phyloP scores from a whole-genome alignment of 2,888 invertebrate genomes.

The Lithophane leautieri region DNA sequence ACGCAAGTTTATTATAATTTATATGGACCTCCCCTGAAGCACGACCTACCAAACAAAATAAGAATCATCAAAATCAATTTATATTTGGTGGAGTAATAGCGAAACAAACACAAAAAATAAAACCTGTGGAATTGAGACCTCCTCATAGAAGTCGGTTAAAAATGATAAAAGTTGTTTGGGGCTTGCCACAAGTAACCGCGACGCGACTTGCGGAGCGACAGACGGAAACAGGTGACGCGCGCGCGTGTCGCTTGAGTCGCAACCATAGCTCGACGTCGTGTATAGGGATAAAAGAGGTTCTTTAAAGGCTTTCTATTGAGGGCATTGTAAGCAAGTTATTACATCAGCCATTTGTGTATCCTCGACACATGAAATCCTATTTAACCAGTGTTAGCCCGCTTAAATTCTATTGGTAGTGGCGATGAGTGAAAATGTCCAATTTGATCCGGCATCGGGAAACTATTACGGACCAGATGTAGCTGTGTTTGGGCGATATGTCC shows the following conservation, averaged over 20 bases:
- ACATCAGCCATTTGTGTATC: not conserved
- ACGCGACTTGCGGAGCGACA: not conserved
- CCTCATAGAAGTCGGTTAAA: too few relatives aligned
- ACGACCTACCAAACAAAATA: too few relatives aligned
- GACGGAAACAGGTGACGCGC: not conserved
- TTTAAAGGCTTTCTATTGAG: not conserved
- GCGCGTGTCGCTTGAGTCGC: too few relatives aligned
- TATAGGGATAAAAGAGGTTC: not conserved
- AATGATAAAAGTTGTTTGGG: not conserved
- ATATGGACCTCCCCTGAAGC: too few relatives aligned
- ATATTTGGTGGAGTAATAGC: too few relatives aligned
- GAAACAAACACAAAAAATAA: too few relatives aligned
- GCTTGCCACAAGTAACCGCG: not conserved
- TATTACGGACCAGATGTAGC: constrained; percentile 38
- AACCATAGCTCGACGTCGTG: too few relatives aligned
- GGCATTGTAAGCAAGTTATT: not conserved
- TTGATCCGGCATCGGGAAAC: constrained; percentile 46
- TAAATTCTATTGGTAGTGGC: not conserved
- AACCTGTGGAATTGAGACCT: too few relatives aligned
- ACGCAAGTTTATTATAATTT: too few relatives aligned
- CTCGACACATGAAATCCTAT: not conserved
- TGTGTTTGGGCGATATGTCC: constrained; percentile 18
- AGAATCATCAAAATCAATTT: too few relatives aligned
- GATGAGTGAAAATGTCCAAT: constrained; percentile 33
- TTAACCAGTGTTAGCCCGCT: not conserved